These are phyloP conservation scores for Catagonus wagneri DNA, from an alignment of 2,113 vertebrate species.

Conservation along the genomic window DNA sequence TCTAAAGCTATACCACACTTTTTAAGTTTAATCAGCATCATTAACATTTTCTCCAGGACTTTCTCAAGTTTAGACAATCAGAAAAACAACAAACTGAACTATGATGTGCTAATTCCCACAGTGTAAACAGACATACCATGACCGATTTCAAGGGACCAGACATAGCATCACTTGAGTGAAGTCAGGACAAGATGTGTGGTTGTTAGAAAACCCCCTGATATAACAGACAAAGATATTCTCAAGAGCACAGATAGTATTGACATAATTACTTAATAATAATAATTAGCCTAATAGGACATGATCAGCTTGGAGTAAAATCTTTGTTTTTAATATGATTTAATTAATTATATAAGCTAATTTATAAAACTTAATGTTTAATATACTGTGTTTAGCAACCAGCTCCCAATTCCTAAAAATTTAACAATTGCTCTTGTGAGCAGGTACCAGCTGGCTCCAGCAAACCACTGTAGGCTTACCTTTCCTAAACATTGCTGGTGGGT, in stretches of 20 bases:
- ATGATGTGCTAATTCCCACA: not conserved
- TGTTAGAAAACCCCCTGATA: not conserved
- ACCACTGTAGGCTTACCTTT: not conserved
- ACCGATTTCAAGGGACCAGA: not conserved
- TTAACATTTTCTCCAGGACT: not conserved
- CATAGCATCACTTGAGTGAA: not conserved
- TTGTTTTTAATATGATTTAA: not conserved
- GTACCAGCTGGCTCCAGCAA: not conserved
- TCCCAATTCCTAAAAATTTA: not conserved
- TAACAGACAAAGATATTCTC: not conserved
- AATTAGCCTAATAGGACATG: not conserved
- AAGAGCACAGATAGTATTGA: not conserved
- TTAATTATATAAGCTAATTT: not conserved
- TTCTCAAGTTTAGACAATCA: not conserved
- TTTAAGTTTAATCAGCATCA: not conserved
- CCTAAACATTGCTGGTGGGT: not conserved
- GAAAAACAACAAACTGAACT: not conserved
- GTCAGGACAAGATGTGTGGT: not conserved
- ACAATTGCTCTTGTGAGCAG: not conserved
- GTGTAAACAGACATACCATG: not conserved
- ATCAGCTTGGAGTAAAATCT: not conserved
- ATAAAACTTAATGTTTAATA: slow-evolving; percentile 9
- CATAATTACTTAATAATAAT: not conserved
- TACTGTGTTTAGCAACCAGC: not conserved
- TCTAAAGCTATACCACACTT: not conserved